Percentiles rank a stretch among this genome's conserved stretches.
Conservation (phyloP, 2,797 vertebrate species). For the Chaunax sp. region DNA sequence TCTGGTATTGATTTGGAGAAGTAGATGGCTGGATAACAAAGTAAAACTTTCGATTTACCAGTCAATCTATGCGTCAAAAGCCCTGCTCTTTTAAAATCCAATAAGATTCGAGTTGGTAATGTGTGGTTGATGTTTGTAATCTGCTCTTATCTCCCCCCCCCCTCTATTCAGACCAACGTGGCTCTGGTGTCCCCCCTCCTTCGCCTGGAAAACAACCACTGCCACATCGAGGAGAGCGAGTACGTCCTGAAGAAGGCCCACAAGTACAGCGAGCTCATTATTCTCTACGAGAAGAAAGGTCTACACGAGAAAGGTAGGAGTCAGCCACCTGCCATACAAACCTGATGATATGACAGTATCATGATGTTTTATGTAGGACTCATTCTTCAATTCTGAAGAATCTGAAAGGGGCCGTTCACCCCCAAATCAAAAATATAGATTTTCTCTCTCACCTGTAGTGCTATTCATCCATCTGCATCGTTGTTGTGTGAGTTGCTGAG, state of each 20-base stretch:
- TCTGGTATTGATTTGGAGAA: neutral
- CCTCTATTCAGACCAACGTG: conserved; percentile 89
- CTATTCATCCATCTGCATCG: no score
- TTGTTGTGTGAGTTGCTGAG: no score
- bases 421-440: no score
- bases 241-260: conserved; percentile 98
- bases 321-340: neutral
- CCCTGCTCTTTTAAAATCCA: neutral
- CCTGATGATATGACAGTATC: no score
- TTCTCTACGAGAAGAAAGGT: conserved; percentile 98
- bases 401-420: no score
- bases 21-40: neutral
- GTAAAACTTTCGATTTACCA: conserved; percentile 1
- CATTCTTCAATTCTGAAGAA: no score
- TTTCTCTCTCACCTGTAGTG: no score
- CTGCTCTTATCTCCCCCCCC: neutral
- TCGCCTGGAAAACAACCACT: conserved; percentile 98
- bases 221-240: conserved; percentile 98
- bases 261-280: conserved; percentile 98
- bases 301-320: conserved; percentile 95
- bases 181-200: conserved; percentile 95
- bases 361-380: no score
- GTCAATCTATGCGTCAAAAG: conserved; percentile 5
- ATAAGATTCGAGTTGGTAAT: neutral
- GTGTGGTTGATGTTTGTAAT: neutral